Conservation (phyloP, 1,140 invertebrate species). For the Thaumetopoea pityocampa region DNA sequence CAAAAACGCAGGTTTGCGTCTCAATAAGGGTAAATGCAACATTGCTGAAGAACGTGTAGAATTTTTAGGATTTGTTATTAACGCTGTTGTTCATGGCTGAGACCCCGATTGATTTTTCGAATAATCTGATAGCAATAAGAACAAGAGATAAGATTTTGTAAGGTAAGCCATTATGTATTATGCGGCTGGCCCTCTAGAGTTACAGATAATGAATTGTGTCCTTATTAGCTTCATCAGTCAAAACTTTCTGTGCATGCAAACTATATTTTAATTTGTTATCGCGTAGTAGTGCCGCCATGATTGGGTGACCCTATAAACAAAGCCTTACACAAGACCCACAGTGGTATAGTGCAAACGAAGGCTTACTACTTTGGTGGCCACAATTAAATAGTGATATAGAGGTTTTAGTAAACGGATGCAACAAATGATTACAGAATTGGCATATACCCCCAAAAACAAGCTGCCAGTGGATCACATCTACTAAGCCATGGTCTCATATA, state of each 20-base stretch:
- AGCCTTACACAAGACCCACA: constrained; percentile 30
- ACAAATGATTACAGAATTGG: constrained; percentile 18
- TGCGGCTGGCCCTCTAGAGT: constrained; percentile 22
- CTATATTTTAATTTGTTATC: constrained; percentile 23
- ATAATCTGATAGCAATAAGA: constrained; percentile 12
- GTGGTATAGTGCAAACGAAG: too few relatives aligned
- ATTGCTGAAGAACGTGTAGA: constrained; percentile 33
- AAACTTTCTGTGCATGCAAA: constrained; percentile 23
- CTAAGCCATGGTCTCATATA: constrained; percentile 58
- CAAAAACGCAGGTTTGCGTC: constrained; percentile 27
- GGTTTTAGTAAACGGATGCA: constrained; percentile 12
- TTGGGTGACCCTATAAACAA: constrained; percentile 6
- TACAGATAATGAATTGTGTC: constrained; percentile 11
- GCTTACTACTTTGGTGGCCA: constrained; percentile 70
- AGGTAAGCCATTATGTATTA: constrained; percentile 14
- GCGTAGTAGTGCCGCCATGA: constrained; percentile 21
- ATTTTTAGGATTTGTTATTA: constrained; percentile 38
- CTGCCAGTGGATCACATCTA: constrained; percentile 37
- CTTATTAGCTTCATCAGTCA: constrained; percentile 18
- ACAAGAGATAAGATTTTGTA: constrained; percentile 14
- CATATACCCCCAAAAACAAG: constrained; percentile 30
- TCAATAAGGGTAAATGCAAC: constrained; percentile 46
- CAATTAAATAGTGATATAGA: constrained; percentile 58
- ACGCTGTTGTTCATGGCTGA: constrained; percentile 36
- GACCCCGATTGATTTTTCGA: constrained; percentile 5